A percentile compares a stretch with the other conserved stretches of the same genome.
Evolutionary conservation across 2,888 invertebrate species (phyloP).

Genomic region (Coenonympha arcania): DNA sequence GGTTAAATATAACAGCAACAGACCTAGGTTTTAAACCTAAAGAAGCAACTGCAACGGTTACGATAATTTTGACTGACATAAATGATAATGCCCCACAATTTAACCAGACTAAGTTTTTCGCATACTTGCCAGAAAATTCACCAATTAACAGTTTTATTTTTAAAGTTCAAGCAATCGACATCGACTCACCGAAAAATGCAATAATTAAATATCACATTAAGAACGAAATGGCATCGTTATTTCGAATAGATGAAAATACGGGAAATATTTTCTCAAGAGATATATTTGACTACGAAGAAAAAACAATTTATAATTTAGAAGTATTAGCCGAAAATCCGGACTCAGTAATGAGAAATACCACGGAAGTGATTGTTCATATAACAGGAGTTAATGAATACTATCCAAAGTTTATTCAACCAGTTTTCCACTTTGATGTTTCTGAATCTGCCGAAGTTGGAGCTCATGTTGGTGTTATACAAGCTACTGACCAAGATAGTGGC

Average conservation of each 20-base stretch:
- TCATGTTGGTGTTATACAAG: conserved; percentile 88
- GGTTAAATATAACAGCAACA: conserved; percentile 87
- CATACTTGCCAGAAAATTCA: conserved; percentile 87
- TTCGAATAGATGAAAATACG: conserved; percentile 82
- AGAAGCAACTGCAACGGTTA: conserved; percentile 84
- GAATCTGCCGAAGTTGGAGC: conserved; percentile 91
- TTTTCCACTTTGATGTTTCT: conserved; percentile 93
- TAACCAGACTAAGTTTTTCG: conserved; percentile 82
- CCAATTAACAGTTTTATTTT: conserved; percentile 82
- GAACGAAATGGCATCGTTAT: conserved; percentile 82
- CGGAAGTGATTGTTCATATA: conserved; percentile 82
- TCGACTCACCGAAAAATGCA: conserved; percentile 90
- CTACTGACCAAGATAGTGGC: conserved; percentile 91
- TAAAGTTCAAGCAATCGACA: conserved; percentile 84
- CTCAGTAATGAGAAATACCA: conserved; percentile 83
- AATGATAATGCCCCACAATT: conserved; percentile 95
- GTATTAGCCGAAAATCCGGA: conserved; percentile 91
- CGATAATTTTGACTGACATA: conserved; percentile 90
- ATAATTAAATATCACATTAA: conserved; percentile 87
- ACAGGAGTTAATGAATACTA: conserved; percentile 92
- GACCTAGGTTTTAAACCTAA: conserved; percentile 89
- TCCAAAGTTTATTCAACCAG: conserved; percentile 89
- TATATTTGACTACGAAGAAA: conserved; percentile 91
- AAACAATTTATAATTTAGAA: conserved; percentile 80
- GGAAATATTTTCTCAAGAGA: conserved; percentile 84